These are phyloP conservation scores for Steinernema hermaphroditum DNA, from an alignment of 2,888 invertebrate species.

Conservation along the genomic window DNA sequence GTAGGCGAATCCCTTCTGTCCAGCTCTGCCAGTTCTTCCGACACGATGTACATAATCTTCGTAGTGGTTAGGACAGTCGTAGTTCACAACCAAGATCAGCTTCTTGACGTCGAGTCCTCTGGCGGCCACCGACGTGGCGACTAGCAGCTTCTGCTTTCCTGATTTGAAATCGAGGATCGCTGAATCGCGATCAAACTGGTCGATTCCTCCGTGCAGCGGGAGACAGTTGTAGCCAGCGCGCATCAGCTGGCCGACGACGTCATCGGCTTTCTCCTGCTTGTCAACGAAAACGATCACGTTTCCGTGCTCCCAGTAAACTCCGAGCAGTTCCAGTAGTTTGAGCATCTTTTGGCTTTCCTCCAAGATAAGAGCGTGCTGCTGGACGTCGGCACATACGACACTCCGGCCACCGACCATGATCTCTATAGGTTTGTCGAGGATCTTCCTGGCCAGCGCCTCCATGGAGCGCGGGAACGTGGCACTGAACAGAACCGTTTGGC, in stretches of 20 bases:
- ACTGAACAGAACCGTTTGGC: slow-evolving; percentile 97
- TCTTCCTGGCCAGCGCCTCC: slow-evolving; percentile 93
- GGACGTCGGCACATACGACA: slow-evolving; percentile 95
- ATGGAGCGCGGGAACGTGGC: slow-evolving; percentile 98
- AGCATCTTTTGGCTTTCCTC: slow-evolving; percentile 97
- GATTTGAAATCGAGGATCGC: slow-evolving; percentile 96
- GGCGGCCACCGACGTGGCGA: slow-evolving; percentile 95
- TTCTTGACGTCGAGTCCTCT: slow-evolving; percentile 98
- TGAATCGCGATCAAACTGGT: slow-evolving; percentile 97
- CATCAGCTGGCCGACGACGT: slow-evolving; percentile 86
- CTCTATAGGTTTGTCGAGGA: slow-evolving; percentile 91
- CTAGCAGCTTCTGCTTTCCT: slow-evolving; percentile 85
- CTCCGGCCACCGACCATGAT: slow-evolving; percentile 86
- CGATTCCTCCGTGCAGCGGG: slow-evolving; percentile 97
- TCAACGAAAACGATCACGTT: slow-evolving; percentile 78
- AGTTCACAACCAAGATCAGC: slow-evolving; percentile 93
- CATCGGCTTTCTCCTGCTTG: slow-evolving; percentile 58
- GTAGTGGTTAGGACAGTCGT: slow-evolving; percentile 98
- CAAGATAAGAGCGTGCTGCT: slow-evolving; percentile 86
- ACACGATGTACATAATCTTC: slow-evolving; percentile 98
- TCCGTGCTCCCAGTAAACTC: slow-evolving; percentile 71
- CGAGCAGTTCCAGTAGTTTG: slow-evolving; percentile 91
- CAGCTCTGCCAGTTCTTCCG: slow-evolving; percentile 74
- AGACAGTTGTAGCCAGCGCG: slow-evolving; percentile 93
- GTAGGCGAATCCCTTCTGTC: slow-evolving; percentile 94